Percentiles rank a stretch among this genome's conserved stretches.
Evolutionary conservation across 2,888 invertebrate genomes (phyloP).

Genomic region (Hypolimnas misippus): DNA sequence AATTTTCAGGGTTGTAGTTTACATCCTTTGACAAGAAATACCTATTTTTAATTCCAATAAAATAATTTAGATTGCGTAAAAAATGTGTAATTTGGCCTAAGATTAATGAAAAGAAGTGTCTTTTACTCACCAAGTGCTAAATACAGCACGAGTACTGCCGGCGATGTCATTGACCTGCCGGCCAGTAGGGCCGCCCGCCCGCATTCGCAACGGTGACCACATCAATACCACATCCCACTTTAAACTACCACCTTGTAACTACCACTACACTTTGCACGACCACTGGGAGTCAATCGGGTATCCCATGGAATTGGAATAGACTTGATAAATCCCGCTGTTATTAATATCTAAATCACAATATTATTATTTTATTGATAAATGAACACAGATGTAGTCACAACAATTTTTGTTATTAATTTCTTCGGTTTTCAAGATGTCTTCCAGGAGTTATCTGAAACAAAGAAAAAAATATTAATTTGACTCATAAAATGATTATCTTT

Average conservation of each 20-base stretch:
- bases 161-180: slow-evolving; percentile 81
- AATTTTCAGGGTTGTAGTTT: too few relatives aligned
- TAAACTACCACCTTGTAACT: too few relatives aligned
- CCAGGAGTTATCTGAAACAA: slow-evolving; percentile 26
- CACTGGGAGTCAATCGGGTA: neutral
- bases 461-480: slow-evolving; percentile 5
- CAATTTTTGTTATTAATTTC: neutral
- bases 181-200: slow-evolving; percentile 66
- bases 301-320: neutral
- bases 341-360: too few relatives aligned
- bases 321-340: neutral
- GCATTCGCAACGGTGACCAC: slow-evolving; percentile 68
- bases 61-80: too few relatives aligned
- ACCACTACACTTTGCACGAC: slow-evolving; percentile 8
- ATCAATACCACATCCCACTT: slow-evolving; percentile 60
- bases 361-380: neutral
- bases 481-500: neutral
- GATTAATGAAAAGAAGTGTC: neutral
- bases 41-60: too few relatives aligned
- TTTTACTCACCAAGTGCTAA: slow-evolving; percentile 70
- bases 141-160: slow-evolving; percentile 67
- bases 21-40: too few relatives aligned
- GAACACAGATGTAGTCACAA: neutral
- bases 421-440: neutral
- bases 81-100: too few relatives aligned